Conservation (phyloP, 2,888 invertebrate species). For the Ceriagrion tenellum region DNA sequence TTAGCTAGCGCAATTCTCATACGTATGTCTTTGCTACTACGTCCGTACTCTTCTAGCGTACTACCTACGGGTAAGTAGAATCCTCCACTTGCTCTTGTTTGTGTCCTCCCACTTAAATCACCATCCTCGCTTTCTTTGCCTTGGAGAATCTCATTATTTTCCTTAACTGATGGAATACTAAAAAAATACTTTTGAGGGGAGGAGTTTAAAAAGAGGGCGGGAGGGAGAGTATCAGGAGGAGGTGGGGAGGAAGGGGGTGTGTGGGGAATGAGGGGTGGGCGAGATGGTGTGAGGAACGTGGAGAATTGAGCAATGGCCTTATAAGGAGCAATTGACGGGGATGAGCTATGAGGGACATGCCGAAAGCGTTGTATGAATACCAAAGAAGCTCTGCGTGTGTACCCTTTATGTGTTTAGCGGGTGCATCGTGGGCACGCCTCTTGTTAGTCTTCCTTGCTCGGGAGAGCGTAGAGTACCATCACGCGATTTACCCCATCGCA, state of each 20-base stretch:
- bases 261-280: neutral
- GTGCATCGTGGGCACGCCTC: neutral
- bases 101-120: no score
- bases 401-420: neutral
- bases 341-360: neutral
- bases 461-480: no score
- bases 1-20: no score
- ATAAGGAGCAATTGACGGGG: neutral
- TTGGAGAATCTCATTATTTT: no score
- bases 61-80: no score
- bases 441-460: neutral
- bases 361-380: neutral
- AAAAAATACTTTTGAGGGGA: neutral
- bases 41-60: no score
- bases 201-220: neutral
- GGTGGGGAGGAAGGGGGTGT: no score
- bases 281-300: neutral
- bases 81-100: no score
- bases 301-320: constrained; percentile 1
- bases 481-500: no score
- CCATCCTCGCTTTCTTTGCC: no score
- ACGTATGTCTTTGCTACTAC: no score
- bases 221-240: neutral
- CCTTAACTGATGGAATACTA: no score
- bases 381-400: neutral